Conservation (phyloP, 2,888 invertebrate genomes). For the Pachymerium ferrugineum region DNA sequence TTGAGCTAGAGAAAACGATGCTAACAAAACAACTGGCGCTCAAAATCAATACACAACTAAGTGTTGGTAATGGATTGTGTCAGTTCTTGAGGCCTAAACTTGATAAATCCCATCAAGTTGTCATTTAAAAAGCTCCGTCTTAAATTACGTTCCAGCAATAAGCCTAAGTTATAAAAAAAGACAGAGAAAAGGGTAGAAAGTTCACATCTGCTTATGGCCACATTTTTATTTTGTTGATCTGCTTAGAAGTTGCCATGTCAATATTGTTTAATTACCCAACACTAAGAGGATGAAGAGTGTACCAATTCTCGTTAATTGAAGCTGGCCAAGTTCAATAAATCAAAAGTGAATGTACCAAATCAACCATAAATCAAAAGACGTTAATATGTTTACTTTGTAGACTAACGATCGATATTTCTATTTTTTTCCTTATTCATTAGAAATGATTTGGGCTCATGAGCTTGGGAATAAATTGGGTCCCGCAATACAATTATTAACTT, state of each 20-base stretch:
- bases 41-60: background rate
- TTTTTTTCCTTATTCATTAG: too few species aligned
- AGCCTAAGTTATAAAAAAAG: background rate
- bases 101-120: constrained; percentile 4
- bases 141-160: background rate
- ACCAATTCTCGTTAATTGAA: background rate
- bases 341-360: background rate
- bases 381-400: too few species aligned
- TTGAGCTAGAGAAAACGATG: background rate
- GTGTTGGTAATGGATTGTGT: background rate
- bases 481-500: too few species aligned
- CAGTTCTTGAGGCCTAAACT: background rate
- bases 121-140: background rate
- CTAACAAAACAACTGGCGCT: background rate
- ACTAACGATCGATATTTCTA: too few species aligned
- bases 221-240: background rate
- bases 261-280: constrained; percentile 16
- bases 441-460: too few species aligned
- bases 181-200: background rate
- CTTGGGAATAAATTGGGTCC: too few species aligned
- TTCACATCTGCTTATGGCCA: background rate
- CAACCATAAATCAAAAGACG: background rate
- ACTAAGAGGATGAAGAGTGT: constrained; percentile 7
- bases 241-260: constrained; percentile 4
- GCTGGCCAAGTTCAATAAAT: background rate